These are phyloP conservation scores for Diaperis boleti DNA, from an alignment of 2,888 invertebrate species.

Conservation along the genomic window DNA sequence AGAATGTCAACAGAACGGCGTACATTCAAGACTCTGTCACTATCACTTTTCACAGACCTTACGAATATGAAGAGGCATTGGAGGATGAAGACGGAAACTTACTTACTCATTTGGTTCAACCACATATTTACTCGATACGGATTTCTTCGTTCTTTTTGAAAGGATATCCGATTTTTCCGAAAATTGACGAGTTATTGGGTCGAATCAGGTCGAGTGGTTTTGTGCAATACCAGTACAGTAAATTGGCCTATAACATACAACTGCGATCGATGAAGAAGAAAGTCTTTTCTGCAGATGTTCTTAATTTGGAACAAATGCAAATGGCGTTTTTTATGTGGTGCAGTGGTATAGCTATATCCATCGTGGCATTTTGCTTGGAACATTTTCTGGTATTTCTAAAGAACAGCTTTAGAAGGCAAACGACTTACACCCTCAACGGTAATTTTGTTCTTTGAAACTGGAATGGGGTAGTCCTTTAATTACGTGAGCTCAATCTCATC, in stretches of 20 bases:
- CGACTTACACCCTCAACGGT: too few relatives aligned
- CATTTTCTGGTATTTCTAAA: too few relatives aligned
- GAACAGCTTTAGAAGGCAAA: too few relatives aligned
- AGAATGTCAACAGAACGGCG: background rate
- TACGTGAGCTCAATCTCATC: too few relatives aligned
- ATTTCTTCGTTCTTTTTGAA: conserved; percentile 33
- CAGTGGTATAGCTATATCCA: conserved; percentile 1
- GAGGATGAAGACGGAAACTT: background rate
- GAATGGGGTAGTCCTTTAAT: too few relatives aligned
- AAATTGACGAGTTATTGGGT: conserved; percentile 33
- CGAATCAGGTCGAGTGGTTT: conserved; percentile 38
- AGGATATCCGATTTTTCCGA: conserved; percentile 40
- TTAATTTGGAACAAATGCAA: conserved; percentile 25
- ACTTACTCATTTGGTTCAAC: background rate
- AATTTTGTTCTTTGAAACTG: too few relatives aligned
- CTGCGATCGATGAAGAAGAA: conserved; percentile 13
- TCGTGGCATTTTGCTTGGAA: background rate
- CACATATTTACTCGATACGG: background rate
- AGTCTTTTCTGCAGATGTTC: conserved; percentile 7
- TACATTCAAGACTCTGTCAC: background rate
- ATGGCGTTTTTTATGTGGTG: conserved; percentile 29
- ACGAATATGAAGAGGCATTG: background rate
- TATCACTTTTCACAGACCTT: background rate
- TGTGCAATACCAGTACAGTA: conserved; percentile 30
- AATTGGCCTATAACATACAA: conserved; percentile 6